Percentiles rank a stretch among this genome's conserved stretches.
Conservation (phyloP, 2,888 invertebrate genomes). For the Hypsopygia costalis region DNA sequence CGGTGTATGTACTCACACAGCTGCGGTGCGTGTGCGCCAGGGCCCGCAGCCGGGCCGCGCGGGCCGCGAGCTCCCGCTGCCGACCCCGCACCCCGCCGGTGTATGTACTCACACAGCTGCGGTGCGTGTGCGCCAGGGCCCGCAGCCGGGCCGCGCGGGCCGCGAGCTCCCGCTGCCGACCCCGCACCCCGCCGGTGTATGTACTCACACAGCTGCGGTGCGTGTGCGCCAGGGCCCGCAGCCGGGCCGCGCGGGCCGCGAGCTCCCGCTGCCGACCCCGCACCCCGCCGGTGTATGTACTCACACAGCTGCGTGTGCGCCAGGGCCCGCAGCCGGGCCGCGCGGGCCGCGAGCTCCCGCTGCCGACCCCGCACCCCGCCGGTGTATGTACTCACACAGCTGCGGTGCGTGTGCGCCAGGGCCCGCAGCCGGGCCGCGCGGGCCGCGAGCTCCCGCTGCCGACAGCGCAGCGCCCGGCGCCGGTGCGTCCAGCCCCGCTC, state of each 20-base stretch:
- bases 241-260: constrained; percentile 77
- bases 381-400: constrained; percentile 53
- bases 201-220: constrained; percentile 84
- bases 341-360: constrained; percentile 68
- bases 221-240: constrained; percentile 69
- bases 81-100: too few relatives aligned
- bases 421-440: constrained; percentile 64
- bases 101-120: constrained; percentile 77
- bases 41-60: constrained; percentile 63
- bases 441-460: constrained; percentile 78
- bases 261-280: constrained; percentile 70
- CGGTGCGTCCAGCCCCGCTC: constrained; percentile 82
- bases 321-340: constrained; percentile 78
- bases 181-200: constrained; percentile 85
- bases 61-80: constrained; percentile 75
- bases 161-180: constrained; percentile 75
- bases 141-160: constrained; percentile 80
- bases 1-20: too few relatives aligned
- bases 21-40: constrained; percentile 71
- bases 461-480: constrained; percentile 79
- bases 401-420: constrained; percentile 70
- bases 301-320: constrained; percentile 82
- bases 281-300: constrained; percentile 80
- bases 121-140: constrained; percentile 79
- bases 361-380: too few relatives aligned